Percentiles rank a stretch among this genome's conserved stretches.
phyloP scores from a whole-genome alignment of 2,113 vertebrate genomes.

The Pseudopodoces humilis region DNA sequence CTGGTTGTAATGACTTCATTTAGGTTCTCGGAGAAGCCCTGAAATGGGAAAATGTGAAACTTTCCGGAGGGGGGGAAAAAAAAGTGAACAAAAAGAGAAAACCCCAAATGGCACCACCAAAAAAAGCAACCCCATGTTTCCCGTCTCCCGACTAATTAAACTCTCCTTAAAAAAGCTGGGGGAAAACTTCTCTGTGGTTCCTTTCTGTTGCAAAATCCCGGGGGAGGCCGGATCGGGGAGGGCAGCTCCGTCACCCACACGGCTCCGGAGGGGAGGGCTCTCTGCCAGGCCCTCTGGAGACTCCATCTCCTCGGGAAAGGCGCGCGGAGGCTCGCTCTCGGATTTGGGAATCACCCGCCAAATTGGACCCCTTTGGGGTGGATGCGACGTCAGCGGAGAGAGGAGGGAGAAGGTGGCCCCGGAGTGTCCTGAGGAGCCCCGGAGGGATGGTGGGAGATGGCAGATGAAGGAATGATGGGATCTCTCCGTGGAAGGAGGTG shows the following conservation, averaged over 20 bases:
- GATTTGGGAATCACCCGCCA: not conserved
- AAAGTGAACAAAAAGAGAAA: not conserved
- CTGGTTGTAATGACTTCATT: not conserved
- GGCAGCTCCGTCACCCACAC: conserved; percentile 10
- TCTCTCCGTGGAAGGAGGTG: not conserved
- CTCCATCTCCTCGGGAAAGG: not conserved
- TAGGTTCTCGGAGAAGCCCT: not conserved
- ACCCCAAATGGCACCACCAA: too few species aligned
- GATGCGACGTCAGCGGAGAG: not conserved
- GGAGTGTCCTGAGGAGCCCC: not conserved
- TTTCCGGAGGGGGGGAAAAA: rapidly evolving
- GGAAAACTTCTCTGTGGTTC: not conserved
- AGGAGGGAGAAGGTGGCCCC: not conserved
- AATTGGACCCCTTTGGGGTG: not conserved
- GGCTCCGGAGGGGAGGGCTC: not conserved
- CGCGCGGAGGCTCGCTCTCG: not conserved
- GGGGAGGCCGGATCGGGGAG: not conserved
- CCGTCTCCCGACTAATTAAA: not conserved
- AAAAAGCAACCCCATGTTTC: not conserved
- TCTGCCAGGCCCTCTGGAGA: conserved; percentile 6
- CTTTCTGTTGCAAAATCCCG: not conserved
- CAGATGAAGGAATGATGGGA: not conserved
- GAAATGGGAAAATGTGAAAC: not conserved
- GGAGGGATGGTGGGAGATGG: conserved; percentile 20
- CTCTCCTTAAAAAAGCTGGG: not conserved